Evolutionary conservation across 2,888 invertebrate genomes (phyloP).

Genomic region (Chorisops tibialis): DNA sequence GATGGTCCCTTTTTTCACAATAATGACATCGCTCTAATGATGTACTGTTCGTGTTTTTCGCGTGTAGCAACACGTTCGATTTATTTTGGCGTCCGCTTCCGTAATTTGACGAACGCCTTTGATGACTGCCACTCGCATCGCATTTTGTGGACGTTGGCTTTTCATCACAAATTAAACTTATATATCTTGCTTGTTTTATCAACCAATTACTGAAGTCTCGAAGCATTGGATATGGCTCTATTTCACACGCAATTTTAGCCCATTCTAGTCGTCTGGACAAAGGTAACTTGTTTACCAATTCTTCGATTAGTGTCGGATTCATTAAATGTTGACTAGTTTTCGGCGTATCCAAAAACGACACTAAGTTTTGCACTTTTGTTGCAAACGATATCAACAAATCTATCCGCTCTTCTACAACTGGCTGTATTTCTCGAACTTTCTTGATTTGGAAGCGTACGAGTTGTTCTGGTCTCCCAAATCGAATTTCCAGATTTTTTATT

Average conservation of each 20-base stretch:
- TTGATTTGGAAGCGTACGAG: conserved; percentile 26
- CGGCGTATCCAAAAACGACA: conserved; percentile 22
- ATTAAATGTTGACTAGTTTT: conserved; percentile 25
- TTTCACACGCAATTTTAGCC: conserved; percentile 24
- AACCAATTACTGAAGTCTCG: conserved; percentile 28
- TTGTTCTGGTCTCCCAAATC: conserved; percentile 32
- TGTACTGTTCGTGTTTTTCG: no score
- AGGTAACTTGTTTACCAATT: conserved; percentile 25
- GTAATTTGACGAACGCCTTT: no score
- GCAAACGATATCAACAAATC: conserved; percentile 25
- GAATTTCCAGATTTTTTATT: conserved; percentile 29
- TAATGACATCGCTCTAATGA: no score
- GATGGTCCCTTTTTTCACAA: no score
- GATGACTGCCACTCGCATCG: no score
- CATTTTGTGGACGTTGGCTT: no score
- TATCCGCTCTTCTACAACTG: conserved; percentile 13
- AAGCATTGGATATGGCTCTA: conserved; percentile 21
- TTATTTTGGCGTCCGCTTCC: no score
- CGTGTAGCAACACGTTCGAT: no score
- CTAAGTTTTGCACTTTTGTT: conserved; percentile 25
- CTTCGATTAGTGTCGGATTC: conserved; percentile 32
- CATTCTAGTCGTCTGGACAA: conserved; percentile 27
- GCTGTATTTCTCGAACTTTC: conserved; percentile 24
- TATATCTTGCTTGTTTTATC: conserved; percentile 11
- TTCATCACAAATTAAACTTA: not conserved